These are phyloP conservation scores for Scaptomyza parva DNA, from an alignment of 2,888 invertebrate genomes.

Conservation along the genomic window DNA sequence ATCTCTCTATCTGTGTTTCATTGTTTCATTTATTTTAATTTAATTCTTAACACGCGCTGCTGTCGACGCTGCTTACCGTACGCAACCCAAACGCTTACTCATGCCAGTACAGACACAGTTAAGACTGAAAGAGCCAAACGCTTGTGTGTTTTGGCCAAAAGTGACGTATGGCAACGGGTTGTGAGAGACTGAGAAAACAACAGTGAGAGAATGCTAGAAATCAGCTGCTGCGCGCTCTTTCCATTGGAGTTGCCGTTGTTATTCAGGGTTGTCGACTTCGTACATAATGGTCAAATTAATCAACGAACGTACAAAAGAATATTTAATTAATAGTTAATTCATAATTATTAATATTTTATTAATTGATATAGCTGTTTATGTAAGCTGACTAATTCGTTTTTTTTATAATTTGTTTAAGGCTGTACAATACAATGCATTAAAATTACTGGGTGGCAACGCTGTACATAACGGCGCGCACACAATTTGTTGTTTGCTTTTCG, in stretches of 20 bases:
- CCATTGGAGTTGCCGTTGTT: constrained; percentile 38
- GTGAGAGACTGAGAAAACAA: constrained; percentile 7
- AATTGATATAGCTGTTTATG: not conserved
- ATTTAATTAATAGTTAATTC: not conserved
- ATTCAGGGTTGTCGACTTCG: constrained; percentile 42
- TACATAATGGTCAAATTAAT: not conserved
- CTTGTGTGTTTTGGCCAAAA: constrained; percentile 70
- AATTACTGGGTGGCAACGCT: constrained; percentile 40
- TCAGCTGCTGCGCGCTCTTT: constrained; percentile 47
- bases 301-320: not conserved
- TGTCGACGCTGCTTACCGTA: constrained; percentile 38
- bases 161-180: constrained; percentile 64
- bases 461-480: constrained; percentile 25
- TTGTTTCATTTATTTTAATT: constrained; percentile 39
- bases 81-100: constrained; percentile 67
- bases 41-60: constrained; percentile 59
- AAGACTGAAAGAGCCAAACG: constrained; percentile 64
- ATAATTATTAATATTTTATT: not conserved
- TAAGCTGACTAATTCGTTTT: not conserved
- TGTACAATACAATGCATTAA: not conserved
- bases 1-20: constrained; percentile 45
- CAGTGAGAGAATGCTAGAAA: constrained; percentile 19
- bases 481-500: constrained; percentile 25
- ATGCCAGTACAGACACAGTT: constrained; percentile 56
- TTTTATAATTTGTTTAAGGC: not conserved